phyloP scores from a whole-genome alignment of 1,140 invertebrate species.

The Papilio dardanus region DNA sequence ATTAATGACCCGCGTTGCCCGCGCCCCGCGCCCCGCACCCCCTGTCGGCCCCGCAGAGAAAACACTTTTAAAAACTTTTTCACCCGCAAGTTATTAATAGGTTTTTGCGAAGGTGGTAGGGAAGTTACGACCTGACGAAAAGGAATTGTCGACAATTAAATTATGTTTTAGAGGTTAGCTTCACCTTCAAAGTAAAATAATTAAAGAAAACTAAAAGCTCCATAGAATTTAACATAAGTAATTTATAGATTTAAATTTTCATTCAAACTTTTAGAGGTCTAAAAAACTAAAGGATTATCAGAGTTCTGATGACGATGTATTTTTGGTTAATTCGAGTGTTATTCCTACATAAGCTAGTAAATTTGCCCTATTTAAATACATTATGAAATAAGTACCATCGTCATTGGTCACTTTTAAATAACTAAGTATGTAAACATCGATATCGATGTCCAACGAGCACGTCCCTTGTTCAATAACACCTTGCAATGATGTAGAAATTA shows the following conservation, averaged over 20 bases:
- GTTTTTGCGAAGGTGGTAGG: constrained; percentile 63
- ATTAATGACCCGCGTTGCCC: constrained; percentile 63
- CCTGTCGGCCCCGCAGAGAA: constrained; percentile 56
- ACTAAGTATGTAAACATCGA: constrained; percentile 34
- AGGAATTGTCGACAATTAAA: constrained; percentile 35
- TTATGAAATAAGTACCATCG: too few relatives aligned
- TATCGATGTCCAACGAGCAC: constrained; percentile 30
- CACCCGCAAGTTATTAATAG: constrained; percentile 77
- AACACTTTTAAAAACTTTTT: constrained; percentile 77
- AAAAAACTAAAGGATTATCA: too few relatives aligned
- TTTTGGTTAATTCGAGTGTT: too few relatives aligned
- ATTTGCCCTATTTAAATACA: too few relatives aligned
- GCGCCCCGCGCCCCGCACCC: constrained; percentile 40
- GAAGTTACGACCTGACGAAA: constrained; percentile 43
- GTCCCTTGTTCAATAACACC: constrained; percentile 63
- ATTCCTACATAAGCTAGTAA: too few relatives aligned
- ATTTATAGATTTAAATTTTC: too few relatives aligned
- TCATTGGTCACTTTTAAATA: background rate
- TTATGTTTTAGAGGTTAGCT: constrained; percentile 34
- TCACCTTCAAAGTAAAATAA: background rate
- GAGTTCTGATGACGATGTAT: too few relatives aligned
- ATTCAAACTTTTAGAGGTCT: too few relatives aligned
- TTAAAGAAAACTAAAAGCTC: too few relatives aligned
- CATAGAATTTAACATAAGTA: too few relatives aligned
- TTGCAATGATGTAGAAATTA: constrained; percentile 80